Evolutionary conservation across 2,113 vertebrate genomes (phyloP), one percentile per base, ranked within the genome.

Genomic region (Pantherophis guttatus): DNA sequence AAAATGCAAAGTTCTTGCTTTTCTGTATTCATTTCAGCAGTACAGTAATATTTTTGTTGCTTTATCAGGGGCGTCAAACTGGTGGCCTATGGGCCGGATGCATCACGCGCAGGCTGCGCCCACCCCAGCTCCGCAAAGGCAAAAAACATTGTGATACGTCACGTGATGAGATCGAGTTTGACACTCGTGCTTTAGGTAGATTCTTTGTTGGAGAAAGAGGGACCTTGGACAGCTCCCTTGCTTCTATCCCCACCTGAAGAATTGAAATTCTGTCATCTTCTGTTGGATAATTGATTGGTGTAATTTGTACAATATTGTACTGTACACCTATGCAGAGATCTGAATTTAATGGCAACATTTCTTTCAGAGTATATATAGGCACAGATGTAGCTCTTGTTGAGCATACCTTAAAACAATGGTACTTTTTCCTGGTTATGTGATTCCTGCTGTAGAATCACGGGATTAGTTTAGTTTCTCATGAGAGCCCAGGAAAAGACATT

Each of bases 221-320:
- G 39, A 50, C 89, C 89, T 50, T 90, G 89, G 89, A 65, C 44
- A 90, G 89, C 89, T 90, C 89, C 89, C 86, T 29, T 44, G 23
- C 12, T 29, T 11, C 48, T 87, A 24, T 44, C 23, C 57, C 88
- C 21, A 62, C 23, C 88, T 29, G 24, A 59, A 90, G 57, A 29
- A 26, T 3, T 87, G 19, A 50, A 29, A 13, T 52, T 52, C 48
- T 52, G 48, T 26, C 26, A 53, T 53, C 13, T 53, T 53, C 86
- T n/a, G 50, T 44, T 39, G 17, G 3, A 3, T 81, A 44, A 81
- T 81, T 39, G 17, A 81, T 44, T 81, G 17, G 19, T 21, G 8
- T 44, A 81, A 81, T 81, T 81, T 44, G 33, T 81, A 8, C 19
- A 44, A 44, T 44, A 44, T 3, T 44, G 17, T 44, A 8, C 33